Evolutionary conservation across 1,140 invertebrate species (phyloP), one percentile per base, ranked within the genome.

Genomic region (Apocrypta bakeri): DNA sequence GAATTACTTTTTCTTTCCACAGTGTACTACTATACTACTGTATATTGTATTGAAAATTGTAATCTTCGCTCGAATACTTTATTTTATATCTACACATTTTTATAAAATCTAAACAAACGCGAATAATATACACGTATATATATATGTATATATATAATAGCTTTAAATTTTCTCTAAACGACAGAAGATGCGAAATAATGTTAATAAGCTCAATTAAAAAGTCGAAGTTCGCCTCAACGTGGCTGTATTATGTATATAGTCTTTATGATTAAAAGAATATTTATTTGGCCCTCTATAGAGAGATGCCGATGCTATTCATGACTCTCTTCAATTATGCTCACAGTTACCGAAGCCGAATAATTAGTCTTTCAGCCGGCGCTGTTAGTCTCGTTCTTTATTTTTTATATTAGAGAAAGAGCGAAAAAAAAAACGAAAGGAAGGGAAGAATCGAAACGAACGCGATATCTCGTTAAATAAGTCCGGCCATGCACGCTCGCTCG

Each of bases 391-490:
- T 42, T 42, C 21, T 42, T 42, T 40, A 25, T 33, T 1, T 21
- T 0, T 21, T 56, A 3, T 17, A 17, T 4, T 9, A 37, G 42
- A 17, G 42, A 21, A 17, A 4, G 48, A 6, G 48, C 1, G 14
- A 42, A 11, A 42, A 17, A 17, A 56, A 56, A 56, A 56, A 56
- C 7, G 42, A 42, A 12, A 31, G n/a, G 48, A 69, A 40, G 37
- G 33, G 48, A 77, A 77, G 61, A 81, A 73, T 64, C 48, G 29
- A 72, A 72, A 73, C 79, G 79, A 37, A 63, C 25, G 56, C 64
- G 64, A 61, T 77, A 82, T 61, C 75, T 83, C 72, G 81, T 83
- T 78, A 83, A 83, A 83, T 83, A 78, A 83, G 48, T 78, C 56
- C 68, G 77, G 25, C 76, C 82, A 83, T 75, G 82, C 82, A 79